Base-by-base conservation (phyloP, 2,797 vertebrate species). In the Loris lydekkerianus region DNA sequence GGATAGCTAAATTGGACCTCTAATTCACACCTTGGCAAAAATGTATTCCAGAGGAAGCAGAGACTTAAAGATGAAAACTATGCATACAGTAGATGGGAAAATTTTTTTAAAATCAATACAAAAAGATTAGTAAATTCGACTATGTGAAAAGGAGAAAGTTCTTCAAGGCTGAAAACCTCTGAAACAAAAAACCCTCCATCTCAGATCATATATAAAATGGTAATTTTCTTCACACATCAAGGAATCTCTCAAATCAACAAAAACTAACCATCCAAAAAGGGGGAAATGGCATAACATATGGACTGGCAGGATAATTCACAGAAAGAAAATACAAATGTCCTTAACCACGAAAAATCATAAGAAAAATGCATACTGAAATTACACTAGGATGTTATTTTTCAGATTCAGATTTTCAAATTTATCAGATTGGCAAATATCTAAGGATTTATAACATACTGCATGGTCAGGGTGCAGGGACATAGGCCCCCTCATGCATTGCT, bases 381-480 rank as follows among this genome's bases (percentile, higher is more conserved):
- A 31, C 27, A 76, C 25, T 14, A 11, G 58, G 61, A 15, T 3
- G 43, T 70, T 34, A 13, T 90, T 65, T 73, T 58, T 72, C 81
- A 56, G 40, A 40, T 40, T 40, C 81, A 56, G 40, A 40, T 40
- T 40, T 40, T 40, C 40, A 40, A 40, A 40, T 63, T 58, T 14
- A 43, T 75, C 4, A 37, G 78, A 75, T 1, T 34, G 58, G 43
- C 14, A 61, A n/a, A 14, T 34, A 73, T 13, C 29, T 29, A 40
- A 25, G 69, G 37, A n/a, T 4, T 0, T 20, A 34, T 20, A 25
- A 81, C 25, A 46, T 4, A 10, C 0, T 6, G 18, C 18, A 40
- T 25, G 53, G 34, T 1, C 7, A 56, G 29, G 11, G 25, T 17
- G 5, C 3, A 5, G 43, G 20, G n/a, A 29, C 65, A 65, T 2